A percentile compares a stretch with the other conserved stretches of the same genome.
Conservation (phyloP, 2,888 invertebrate species). For the Euphydryas editha region DNA sequence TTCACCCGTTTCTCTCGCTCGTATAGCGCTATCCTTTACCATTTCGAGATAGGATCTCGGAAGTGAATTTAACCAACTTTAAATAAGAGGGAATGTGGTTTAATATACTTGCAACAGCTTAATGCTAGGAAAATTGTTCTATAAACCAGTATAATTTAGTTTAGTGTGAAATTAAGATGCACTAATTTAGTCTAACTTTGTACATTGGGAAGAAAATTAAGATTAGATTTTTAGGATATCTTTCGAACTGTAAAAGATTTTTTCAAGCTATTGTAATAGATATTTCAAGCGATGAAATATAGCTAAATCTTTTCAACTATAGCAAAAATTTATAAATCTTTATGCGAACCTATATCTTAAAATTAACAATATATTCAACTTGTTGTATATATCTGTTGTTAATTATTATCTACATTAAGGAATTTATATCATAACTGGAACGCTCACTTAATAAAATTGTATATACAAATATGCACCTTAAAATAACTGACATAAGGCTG, state of each 20-base stretch:
- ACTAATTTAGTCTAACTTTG: slow-evolving; percentile 7
- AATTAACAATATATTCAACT: too few species aligned
- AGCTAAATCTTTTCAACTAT: background rate
- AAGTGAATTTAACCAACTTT: slow-evolving; percentile 36
- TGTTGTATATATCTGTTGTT: too few species aligned
- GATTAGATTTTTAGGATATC: background rate
- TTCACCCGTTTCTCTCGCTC: background rate
- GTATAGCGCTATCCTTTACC: background rate
- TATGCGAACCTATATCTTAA: too few species aligned
- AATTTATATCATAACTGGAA: too few species aligned
- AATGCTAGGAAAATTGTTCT: slow-evolving; percentile 6
- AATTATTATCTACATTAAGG: too few species aligned
- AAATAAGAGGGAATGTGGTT: slow-evolving; percentile 28
- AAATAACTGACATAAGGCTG: too few species aligned
- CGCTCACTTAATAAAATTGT: too few species aligned
- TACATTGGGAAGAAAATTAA: background rate
- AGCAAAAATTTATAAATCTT: too few species aligned
- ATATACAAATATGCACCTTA: too few species aligned
- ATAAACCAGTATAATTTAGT: slow-evolving; percentile 7
- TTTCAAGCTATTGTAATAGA: background rate
- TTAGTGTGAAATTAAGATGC: slow-evolving; percentile 9
- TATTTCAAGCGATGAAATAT: background rate
- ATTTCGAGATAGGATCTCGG: slow-evolving; percentile 28
- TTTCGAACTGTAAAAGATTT: background rate
- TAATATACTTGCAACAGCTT: slow-evolving; percentile 16